Conservation (phyloP, 2,113 vertebrate genomes). For the Prionailurus viverrinus region DNA sequence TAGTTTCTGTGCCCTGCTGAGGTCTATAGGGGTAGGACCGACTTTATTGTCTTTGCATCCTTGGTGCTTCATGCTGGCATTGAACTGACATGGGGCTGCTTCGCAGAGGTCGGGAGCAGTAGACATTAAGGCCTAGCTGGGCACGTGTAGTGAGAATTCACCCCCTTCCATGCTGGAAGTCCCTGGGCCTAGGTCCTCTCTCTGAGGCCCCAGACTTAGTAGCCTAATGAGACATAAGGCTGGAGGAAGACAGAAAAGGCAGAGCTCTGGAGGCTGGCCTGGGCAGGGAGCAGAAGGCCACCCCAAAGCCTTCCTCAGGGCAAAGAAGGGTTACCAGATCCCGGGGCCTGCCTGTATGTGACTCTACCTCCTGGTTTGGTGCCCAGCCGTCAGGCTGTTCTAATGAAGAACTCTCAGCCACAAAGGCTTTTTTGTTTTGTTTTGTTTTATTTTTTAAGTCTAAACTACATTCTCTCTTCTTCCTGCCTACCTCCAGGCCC, state of each 20-base stretch:
- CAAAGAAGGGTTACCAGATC: neutral
- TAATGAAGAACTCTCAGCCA: constrained; percentile 11
- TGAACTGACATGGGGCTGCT: neutral
- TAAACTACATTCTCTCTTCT: neutral
- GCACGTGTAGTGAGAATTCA: neutral
- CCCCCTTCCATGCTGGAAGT: neutral
- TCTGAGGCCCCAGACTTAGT: neutral
- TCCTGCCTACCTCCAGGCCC: neutral
- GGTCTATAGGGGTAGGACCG: neutral
- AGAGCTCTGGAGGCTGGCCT: neutral
- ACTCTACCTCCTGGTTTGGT: neutral
- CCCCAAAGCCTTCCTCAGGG: neutral
- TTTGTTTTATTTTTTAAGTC: neutral
- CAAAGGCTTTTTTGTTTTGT: neutral
- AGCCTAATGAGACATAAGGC: neutral
- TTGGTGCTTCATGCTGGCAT: neutral
- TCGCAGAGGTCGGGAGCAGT: neutral
- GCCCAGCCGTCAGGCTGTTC: neutral
- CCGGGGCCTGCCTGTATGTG: neutral
- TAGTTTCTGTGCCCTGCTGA: neutral
- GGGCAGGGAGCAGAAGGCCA: neutral
- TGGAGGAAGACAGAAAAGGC: neutral
- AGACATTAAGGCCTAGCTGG: neutral
- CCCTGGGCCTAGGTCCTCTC: neutral
- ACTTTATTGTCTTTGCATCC: neutral